Base-by-base conservation (phyloP, 1,140 invertebrate genomes). In the Muscidifurax raptorellus region DNA sequence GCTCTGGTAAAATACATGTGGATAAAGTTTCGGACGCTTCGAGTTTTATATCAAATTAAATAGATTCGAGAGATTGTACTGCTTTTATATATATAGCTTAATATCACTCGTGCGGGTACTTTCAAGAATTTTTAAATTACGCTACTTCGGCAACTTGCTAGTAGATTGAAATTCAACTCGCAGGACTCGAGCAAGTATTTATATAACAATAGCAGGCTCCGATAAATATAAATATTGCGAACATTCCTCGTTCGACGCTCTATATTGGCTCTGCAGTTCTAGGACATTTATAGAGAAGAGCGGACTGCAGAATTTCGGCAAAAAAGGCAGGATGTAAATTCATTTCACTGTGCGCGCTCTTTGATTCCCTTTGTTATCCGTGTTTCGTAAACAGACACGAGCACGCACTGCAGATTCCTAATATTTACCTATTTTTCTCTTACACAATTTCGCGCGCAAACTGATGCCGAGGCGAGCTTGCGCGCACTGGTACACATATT, bases 101-200 rank as follows among this genome's bases (percentile, higher is more conserved):
- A 71, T n/a, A 27, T 28, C 5, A 27, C 1, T 18, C 10, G 27
- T 69, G n/a, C n/a, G n/a, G 7, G 28, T 15, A 69, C 28, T 69
- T 69, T 69, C 5, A 69, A 69, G 66, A 30, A 15, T 64, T 78
- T 66, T 78, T 78, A 64, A 64, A 59, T 64, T 78, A 64, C 52
- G 32, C 66, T 69, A 69, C 64, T 67, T 27, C 0, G 27, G 25
- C 2, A n/a, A 27, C 25, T 67, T 25, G 64, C 0, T 18, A 10
- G 13, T 52, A 67, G 64, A 67, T 67, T 6, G 9, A 67, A 25
- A 67, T 25, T 67, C 27, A 67, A 67, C n/a, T n/a, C 59, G 5
- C 59, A 22, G n/a, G 59, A 64, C 59, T 67, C 10, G 27, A 13
- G 25, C 1, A 69, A 30, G 25, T 28, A 18, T 69, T 28, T 69